Percentiles rank a stretch among this genome's conserved stretches.
Conservation (phyloP, 1,140 invertebrate genomes). For the Papilio glaucus region DNA sequence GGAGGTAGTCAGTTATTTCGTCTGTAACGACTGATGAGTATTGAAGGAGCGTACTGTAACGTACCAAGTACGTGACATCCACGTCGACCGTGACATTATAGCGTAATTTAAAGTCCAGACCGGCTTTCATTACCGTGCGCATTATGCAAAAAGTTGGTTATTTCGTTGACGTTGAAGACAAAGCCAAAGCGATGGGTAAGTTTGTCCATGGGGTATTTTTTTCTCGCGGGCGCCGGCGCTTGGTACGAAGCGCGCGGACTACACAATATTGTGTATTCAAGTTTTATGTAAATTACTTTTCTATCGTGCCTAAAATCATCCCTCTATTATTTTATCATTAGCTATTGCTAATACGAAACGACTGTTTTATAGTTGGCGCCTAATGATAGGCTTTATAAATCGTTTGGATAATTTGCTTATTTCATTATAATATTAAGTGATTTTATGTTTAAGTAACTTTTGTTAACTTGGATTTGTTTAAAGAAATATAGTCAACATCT, state of each 20-base stretch:
- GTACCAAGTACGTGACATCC: not conserved
- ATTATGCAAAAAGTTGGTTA: constrained; percentile 61
- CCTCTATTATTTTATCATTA: constrained; percentile 81
- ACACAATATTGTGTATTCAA: constrained; percentile 65
- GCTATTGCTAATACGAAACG: constrained; percentile 69
- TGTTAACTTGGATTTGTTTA: no score
- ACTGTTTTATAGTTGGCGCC: constrained; percentile 56
- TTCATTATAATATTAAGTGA: constrained; percentile 14
- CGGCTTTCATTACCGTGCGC: constrained; percentile 40
- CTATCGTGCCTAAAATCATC: constrained; percentile 77
- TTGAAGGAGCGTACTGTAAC: constrained; percentile 3
- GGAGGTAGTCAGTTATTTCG: constrained; percentile 39
- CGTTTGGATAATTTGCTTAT: constrained; percentile 43
- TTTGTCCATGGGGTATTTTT: constrained; percentile 77
- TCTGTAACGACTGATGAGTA: constrained; percentile 1
- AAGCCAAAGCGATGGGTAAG: constrained; percentile 57
- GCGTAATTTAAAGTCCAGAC: constrained; percentile 3
- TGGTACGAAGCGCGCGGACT: constrained; percentile 69
- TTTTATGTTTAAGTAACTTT: not conserved
- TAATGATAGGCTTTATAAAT: constrained; percentile 53
- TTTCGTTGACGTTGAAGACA: constrained; percentile 52
- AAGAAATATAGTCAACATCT: not conserved
- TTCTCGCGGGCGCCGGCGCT: constrained; percentile 66
- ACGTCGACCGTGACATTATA: not conserved
- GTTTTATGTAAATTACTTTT: constrained; percentile 81